phyloP scores from a whole-genome alignment of 1,140 invertebrate genomes.

The Formica exsecta region DNA sequence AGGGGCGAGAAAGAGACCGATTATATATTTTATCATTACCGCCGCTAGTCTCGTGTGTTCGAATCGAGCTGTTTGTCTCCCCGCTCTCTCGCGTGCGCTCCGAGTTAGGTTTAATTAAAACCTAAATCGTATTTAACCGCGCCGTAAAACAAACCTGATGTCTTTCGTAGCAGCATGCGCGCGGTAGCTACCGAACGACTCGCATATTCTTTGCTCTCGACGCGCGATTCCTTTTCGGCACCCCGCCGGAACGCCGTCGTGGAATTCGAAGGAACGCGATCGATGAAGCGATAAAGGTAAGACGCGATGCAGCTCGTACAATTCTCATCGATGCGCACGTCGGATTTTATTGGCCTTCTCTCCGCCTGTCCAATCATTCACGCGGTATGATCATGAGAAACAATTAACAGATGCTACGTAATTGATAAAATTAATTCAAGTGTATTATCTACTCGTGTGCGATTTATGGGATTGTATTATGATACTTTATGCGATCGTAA shows the following conservation, averaged over 20 bases:
- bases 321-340: neutral
- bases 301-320: slow-evolving; percentile 28
- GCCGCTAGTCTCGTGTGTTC: slow-evolving; percentile 58
- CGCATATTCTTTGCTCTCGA: slow-evolving; percentile 59
- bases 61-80: slow-evolving; percentile 70
- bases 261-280: slow-evolving; percentile 21
- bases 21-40: slow-evolving; percentile 75
- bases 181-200: slow-evolving; percentile 74
- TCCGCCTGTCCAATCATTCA: slow-evolving; percentile 2
- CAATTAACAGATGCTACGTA: neutral
- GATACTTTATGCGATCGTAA: neutral
- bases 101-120: slow-evolving; percentile 81
- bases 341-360: slow-evolving; percentile 4
- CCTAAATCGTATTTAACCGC: slow-evolving; percentile 82
- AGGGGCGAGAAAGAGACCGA: slow-evolving; percentile 51
- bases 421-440: neutral
- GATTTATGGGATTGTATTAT: neutral
- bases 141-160: slow-evolving; percentile 80
- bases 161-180: slow-evolving; percentile 69
- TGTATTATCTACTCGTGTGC: neutral
- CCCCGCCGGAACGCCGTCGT: neutral
- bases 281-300: slow-evolving; percentile 32
- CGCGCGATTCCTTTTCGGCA: slow-evolving; percentile 52
- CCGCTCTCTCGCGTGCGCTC: slow-evolving; percentile 45
- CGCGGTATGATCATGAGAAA: neutral